Evolutionary conservation across 2,113 vertebrate species (phyloP).

Genomic region (Propithecus coquereli): DNA sequence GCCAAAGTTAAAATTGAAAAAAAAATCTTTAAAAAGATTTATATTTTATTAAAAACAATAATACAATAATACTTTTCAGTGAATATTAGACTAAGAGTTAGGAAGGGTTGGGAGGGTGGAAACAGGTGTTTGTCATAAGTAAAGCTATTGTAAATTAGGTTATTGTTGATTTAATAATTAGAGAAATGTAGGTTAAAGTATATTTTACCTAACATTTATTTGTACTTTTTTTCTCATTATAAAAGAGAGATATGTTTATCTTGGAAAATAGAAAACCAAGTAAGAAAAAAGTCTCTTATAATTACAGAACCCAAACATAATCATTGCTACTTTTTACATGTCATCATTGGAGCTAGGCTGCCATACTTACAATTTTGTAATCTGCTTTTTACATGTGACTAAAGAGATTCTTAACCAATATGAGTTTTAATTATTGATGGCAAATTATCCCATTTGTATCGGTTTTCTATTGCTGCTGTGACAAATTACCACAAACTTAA

Average conservation of each 20-base stretch:
- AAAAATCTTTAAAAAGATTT: neutral
- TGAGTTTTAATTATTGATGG: neutral
- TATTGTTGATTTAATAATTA: neutral
- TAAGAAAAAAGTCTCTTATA: neutral
- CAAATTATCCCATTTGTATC: neutral
- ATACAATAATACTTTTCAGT: neutral
- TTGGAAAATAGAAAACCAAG: conserved; percentile 2
- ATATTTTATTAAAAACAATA: neutral
- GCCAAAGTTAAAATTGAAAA: neutral
- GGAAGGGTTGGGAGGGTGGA: neutral
- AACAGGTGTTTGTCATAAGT: neutral
- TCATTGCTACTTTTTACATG: neutral
- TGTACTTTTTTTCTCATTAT: neutral
- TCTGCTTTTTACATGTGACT: neutral
- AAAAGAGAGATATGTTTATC: neutral
- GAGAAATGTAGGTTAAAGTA: neutral
- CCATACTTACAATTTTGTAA: neutral
- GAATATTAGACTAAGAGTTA: neutral
- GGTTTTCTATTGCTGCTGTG: neutral
- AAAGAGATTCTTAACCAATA: neutral
- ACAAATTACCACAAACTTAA: neutral
- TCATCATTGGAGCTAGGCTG: neutral
- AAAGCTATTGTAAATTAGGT: neutral
- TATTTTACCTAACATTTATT: neutral
- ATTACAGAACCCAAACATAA: neutral